Evolutionary conservation across 2,888 invertebrate genomes (phyloP).

Genomic region (Liopterus haemorrhoidalis): DNA sequence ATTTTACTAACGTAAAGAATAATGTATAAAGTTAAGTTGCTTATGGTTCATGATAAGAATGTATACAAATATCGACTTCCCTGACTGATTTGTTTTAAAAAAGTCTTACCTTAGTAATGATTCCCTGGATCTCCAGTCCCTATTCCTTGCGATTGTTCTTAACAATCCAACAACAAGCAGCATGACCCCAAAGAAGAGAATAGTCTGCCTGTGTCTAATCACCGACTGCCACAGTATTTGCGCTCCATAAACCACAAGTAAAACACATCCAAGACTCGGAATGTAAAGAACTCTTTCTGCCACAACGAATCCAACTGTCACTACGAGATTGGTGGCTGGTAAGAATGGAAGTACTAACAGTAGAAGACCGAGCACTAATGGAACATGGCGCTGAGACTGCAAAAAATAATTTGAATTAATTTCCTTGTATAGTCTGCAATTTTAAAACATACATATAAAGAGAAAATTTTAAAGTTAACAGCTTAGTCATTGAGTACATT

Average conservation of each 20-base stretch:
- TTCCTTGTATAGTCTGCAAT: not conserved
- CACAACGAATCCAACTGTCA: conserved; percentile 76
- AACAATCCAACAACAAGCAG: conserved; percentile 59
- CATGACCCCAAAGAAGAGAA: conserved; percentile 51
- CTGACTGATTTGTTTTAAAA: too few relatives aligned
- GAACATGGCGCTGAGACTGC: conserved; percentile 62
- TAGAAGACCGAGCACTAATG: conserved; percentile 63
- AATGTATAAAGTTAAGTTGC: too few relatives aligned
- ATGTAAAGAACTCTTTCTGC: conserved; percentile 86
- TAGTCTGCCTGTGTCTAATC: conserved; percentile 46
- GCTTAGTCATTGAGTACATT: conserved; percentile 13
- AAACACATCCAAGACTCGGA: conserved; percentile 76
- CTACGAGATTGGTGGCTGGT: conserved; percentile 76
- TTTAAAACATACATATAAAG: conserved; percentile 16
- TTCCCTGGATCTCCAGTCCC: conserved; percentile 74
- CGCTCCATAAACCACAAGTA: conserved; percentile 69
- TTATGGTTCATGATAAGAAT: too few relatives aligned
- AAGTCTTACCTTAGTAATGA: conserved; percentile 67
- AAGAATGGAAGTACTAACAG: conserved; percentile 76
- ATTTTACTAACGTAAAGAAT: too few relatives aligned
- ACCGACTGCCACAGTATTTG: conserved; percentile 59
- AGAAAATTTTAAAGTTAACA: conserved; percentile 6
- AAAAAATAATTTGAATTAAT: conserved; percentile 36
- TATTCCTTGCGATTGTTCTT: conserved; percentile 63
- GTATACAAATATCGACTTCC: too few relatives aligned